Evolutionary conservation across 2,113 vertebrate genomes (phyloP).

Genomic region (Plectropomus leopardus): DNA sequence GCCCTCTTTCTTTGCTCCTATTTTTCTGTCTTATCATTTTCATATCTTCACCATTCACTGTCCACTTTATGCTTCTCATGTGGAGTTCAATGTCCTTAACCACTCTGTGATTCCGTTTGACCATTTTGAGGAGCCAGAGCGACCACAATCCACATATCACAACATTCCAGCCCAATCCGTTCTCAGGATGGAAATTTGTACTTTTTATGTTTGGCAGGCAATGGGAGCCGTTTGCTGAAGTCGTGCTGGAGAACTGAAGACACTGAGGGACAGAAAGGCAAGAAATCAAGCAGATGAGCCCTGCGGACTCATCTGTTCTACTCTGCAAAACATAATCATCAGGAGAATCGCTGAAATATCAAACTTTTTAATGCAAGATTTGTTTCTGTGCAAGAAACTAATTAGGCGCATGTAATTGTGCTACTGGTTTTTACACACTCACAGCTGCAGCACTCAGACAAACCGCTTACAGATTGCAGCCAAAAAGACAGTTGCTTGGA

Average conservation of each 20-base stretch:
- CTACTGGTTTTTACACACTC: constrained; percentile 7
- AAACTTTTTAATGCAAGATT: constrained; percentile 14
- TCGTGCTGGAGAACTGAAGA: constrained; percentile 28
- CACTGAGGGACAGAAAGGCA: constrained; percentile 11
- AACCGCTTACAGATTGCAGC: constrained; percentile 25
- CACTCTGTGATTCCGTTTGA: constrained; percentile 56
- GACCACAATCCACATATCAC: constrained; percentile 72
- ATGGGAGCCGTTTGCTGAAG: constrained; percentile 53
- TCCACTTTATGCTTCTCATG: constrained; percentile 1
- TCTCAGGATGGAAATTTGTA: constrained; percentile 48
- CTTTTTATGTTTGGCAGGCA: constrained; percentile 69
- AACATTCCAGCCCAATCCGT: constrained; percentile 56
- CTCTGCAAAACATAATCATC: constrained; percentile 9
- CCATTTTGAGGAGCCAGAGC: constrained; percentile 40
- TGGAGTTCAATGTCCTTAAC: constrained; percentile 34
- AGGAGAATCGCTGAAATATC: constrained; percentile 29
- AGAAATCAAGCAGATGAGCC: constrained; percentile 24
- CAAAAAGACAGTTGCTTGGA: constrained; percentile 41
- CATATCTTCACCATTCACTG: constrained; percentile 4
- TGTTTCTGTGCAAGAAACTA: constrained; percentile 25
- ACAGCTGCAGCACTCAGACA: constrained; percentile 18
- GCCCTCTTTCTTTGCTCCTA: neutral
- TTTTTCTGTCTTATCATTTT: neutral
- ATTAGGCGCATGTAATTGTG: constrained; percentile 20
- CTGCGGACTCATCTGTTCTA: constrained; percentile 16